Conservation (phyloP, 1,140 invertebrate genomes). For the Lasaia peninsularis region DNA sequence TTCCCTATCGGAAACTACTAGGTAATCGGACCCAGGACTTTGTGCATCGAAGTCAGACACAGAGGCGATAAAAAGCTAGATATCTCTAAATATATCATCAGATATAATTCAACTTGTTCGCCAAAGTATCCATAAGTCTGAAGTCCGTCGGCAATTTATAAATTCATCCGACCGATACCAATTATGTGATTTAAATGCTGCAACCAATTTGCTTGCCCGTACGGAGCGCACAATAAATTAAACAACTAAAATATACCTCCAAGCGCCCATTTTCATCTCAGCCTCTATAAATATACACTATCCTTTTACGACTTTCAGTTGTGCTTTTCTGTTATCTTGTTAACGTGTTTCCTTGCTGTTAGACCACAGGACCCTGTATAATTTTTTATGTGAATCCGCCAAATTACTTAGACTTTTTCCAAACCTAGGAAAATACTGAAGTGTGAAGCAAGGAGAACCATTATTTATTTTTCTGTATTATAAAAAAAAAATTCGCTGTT, state of each 20-base stretch:
- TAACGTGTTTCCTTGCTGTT: slow-evolving; percentile 35
- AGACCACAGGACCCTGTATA: neutral
- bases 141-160: slow-evolving; percentile 25
- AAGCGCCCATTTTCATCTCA: slow-evolving; percentile 49
- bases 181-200: slow-evolving; percentile 53
- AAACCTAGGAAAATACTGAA: too few species aligned
- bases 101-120: slow-evolving; percentile 15
- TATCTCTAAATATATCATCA: slow-evolving; percentile 16
- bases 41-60: too few species aligned
- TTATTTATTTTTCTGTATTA: too few species aligned
- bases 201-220: slow-evolving; percentile 54
- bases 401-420: too few species aligned
- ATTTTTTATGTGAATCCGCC: neutral
- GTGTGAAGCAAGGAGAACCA: too few species aligned
- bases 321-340: slow-evolving; percentile 35
- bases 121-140: slow-evolving; percentile 15
- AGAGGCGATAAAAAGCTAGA: too few species aligned
- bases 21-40: too few species aligned
- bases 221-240: slow-evolving; percentile 52
- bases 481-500: too few species aligned
- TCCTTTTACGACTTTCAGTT: slow-evolving; percentile 15
- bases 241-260: slow-evolving; percentile 45
- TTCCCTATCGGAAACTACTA: too few species aligned
- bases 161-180: slow-evolving; percentile 38
- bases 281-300: slow-evolving; percentile 43